Evolutionary conservation across 2,113 vertebrate genomes (phyloP), one percentile per base, ranked within the genome.

Genomic region (Micronisus gabar): DNA sequence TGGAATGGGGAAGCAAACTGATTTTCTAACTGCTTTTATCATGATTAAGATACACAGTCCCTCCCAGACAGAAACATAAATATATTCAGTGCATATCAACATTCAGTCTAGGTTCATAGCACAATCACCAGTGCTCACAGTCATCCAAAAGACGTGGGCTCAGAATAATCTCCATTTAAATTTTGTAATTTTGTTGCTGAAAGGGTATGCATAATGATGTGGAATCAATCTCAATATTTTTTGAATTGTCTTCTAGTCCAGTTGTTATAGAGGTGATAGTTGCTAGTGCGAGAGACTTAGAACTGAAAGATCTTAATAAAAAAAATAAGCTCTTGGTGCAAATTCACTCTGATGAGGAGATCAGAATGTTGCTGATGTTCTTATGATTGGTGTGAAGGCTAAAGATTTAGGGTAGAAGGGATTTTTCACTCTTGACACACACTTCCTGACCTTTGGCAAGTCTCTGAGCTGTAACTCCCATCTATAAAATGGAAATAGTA

Each of bases 1-100:
- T 67, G 34, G 67, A 81, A 86, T 58, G 34, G 55, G 67, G 36
- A 83, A 84, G 30, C 30, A 90, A 95, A 83, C 75, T 88, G 82
- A 45, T 92, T 95, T 88, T 86, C 43, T 80, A 88, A 67, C 59
- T 86, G 80, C n/a, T 84, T 92, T 84, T 88, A 55, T 91, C 38
- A 70, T 68, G 68, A 63, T 94, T 92, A 93, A 59, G 59, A 81
- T 83, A 83, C 45, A 38, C 16, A 66, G 59, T 40, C 32, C 65
- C 29, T 94, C 83, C 61, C 68, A 86, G 76, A 79, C 22, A 84
- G 76, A 86, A 74, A 32, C 73, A 74, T 47, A 83, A 83, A 93
- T 81, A 38, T 48, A 84, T 87, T 94, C 48, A 79, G 17, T 71
- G 26, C 38, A n/a, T 94, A 84, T 79, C 45, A 91, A 26, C 45